phyloP scores from a whole-genome alignment of 2,113 vertebrate genomes.

The Gadus chalcogrammus region DNA sequence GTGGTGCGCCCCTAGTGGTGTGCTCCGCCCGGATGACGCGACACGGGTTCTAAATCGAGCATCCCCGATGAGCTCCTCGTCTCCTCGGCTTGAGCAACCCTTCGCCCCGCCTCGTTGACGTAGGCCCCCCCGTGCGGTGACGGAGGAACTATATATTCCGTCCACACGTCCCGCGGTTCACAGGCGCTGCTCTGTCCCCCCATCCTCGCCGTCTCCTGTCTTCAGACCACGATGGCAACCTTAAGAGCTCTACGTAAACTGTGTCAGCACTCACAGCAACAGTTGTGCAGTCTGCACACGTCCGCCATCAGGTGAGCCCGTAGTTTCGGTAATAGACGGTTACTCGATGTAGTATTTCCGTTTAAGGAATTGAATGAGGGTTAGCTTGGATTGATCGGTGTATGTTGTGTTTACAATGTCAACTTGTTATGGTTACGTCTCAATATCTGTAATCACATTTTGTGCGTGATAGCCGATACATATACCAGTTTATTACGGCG shows the following conservation, averaged over 20 bases:
- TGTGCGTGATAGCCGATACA: too few relatives aligned
- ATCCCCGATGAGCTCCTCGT: neutral
- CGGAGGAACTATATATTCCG: neutral
- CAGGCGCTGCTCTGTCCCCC: constrained; percentile 19
- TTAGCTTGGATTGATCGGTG: too few relatives aligned
- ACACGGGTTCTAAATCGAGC: neutral
- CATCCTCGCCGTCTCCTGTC: constrained; percentile 1
- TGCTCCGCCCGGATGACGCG: too few relatives aligned
- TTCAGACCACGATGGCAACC: constrained; percentile 68
- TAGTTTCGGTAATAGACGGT: neutral
- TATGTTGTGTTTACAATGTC: too few relatives aligned
- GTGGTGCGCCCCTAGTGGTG: too few relatives aligned
- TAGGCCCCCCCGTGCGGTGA: neutral
- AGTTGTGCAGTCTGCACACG: constrained; percentile 66
- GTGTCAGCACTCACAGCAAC: constrained; percentile 60
- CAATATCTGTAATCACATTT: too few relatives aligned
- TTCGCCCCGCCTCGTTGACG: neutral
- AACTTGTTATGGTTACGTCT: too few relatives aligned
- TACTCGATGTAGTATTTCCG: neutral
- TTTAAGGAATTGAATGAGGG: too few relatives aligned
- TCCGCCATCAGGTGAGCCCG: constrained; percentile 68
- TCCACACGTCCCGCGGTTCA: neutral
- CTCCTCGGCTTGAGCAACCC: neutral
- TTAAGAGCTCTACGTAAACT: constrained; percentile 66
- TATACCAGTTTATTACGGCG: too few relatives aligned